Base-by-base conservation (phyloP, 2,113 vertebrate species). In the Canis aureus region DNA sequence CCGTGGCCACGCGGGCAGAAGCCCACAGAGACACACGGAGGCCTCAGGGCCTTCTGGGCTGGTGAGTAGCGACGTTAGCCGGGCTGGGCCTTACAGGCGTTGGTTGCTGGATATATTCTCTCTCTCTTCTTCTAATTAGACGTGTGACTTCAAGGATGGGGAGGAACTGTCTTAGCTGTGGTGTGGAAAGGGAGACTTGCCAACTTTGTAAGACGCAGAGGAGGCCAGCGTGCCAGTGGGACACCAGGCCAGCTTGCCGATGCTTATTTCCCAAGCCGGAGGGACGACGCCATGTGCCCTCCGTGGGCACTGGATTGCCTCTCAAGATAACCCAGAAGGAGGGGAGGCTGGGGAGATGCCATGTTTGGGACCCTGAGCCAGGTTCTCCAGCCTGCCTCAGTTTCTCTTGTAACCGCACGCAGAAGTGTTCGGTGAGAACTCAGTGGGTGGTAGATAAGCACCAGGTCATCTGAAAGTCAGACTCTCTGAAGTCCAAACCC, bases 381-480 rank as follows among this genome's bases (percentile, higher is more conserved):
- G 20, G 10, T 23, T 80, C 53, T 13, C 17, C 13, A n/a, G 88
- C 25, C 80, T 76, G 49, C 49, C n/a, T 11, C 12, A 2, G 27
- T 67, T 88, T 86, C 74, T 35, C 25, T 20, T 8, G 8, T 29
- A 43, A 74, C 62, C 6, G 3, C 11, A 27, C 2, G 13, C 87
- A 53, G 25, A 13, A 59, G 53, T 94, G 73, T 88, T 19, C 43
- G 5, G 67, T 93, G n/a, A 29, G 59, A 49, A 83, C 90, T 92
- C 86, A 38, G 85, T 69, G 78, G 78, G 69, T 73, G 43, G 53
- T 4, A 90, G 95, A 95, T 83, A 85, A 96, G 92, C 73, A 59
- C 93, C 86, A 94, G 55, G 78, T 86, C 87, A 97, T 86, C 80
- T 29, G 51, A 81, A 94, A 94, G 82, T 84, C 96, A 93, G 67